Evolutionary conservation across 2,113 vertebrate species (phyloP), one percentile per base, ranked within the genome.

Genomic region (Rousettus leschenaultii): DNA sequence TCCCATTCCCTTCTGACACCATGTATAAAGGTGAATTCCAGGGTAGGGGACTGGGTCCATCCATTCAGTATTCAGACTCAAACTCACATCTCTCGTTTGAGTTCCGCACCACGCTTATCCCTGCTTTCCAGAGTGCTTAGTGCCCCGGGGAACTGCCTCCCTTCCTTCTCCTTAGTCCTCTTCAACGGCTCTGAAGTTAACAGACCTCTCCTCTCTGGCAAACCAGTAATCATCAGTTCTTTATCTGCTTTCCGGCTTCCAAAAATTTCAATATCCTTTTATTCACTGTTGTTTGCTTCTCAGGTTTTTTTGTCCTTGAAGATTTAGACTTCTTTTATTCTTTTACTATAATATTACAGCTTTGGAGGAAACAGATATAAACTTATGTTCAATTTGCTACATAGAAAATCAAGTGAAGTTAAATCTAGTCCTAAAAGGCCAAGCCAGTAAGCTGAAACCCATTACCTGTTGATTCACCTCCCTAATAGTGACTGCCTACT

Each of bases 291-390:
- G 51, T 84, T 57, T 91, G 51, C 73, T 87, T 77, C 53, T 51
- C 16, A 61, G 63, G 33, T 63, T 28, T 80, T 80, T 59, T 66
- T 45, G 38, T 91, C 43, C 35, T 92, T 88, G 24, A 89, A 38
- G 43, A 33, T 22, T 91, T 80, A 61, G 24, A 68, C 19, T 68
- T 86, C 19, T 80, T 83, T 93, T 82, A 90, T 45, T 80, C 24
- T 24, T 84, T 84, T 35, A 84, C n/a, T 75, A 68, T 57, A 57
- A 28, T 48, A 63, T 38, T 43, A 91, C n/a, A 18, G 26, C 79
- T 93, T 77, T 87, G 38, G 43, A 82, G 14, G 19, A 91, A 86
- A 87, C 43, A 91, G 82, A 93, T 82, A 40, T 74, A 55, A 91
- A 63, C 6, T 40, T 43, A 82, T 48, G 26, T 70, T 77, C 55